Evolutionary conservation across 2,113 vertebrate genomes (phyloP).

Genomic region (Phalacrocorax brasilianus): DNA sequence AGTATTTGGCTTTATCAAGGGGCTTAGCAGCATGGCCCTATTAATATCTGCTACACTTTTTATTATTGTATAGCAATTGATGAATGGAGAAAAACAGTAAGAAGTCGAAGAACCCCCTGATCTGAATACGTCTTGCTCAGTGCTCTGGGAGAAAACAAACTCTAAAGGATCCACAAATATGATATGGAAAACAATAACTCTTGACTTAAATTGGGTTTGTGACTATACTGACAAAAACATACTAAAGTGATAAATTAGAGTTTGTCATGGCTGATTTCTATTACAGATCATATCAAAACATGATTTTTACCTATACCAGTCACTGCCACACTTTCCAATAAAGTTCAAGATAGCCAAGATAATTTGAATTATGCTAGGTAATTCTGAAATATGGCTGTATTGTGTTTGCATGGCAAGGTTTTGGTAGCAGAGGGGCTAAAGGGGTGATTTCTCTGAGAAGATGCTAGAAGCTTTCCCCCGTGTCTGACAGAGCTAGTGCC

Average conservation of each 20-base stretch:
- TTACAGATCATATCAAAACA: neutral
- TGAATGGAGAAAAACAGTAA: neutral
- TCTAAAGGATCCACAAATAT: neutral
- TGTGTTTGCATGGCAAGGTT: neutral
- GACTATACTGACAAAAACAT: neutral
- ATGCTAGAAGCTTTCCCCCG: neutral
- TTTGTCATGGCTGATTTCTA: neutral
- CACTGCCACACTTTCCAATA: neutral
- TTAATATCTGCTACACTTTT: neutral
- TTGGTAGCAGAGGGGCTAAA: neutral
- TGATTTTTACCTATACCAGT: neutral
- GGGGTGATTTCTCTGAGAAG: neutral
- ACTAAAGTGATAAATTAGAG: neutral
- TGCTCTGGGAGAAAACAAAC: neutral
- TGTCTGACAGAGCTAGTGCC: neutral
- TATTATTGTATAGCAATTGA: neutral
- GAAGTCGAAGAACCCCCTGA: neutral
- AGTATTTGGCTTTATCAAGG: neutral
- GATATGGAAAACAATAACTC: rapidly evolving
- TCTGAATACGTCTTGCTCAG: neutral
- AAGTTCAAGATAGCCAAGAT: neutral
- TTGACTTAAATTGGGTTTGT: neutral
- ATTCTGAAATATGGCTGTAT: neutral
- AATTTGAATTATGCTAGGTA: neutral
- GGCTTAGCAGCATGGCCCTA: neutral